These are phyloP conservation scores for Emesis furor DNA, from an alignment of 2,888 invertebrate species.

Conservation along the genomic window DNA sequence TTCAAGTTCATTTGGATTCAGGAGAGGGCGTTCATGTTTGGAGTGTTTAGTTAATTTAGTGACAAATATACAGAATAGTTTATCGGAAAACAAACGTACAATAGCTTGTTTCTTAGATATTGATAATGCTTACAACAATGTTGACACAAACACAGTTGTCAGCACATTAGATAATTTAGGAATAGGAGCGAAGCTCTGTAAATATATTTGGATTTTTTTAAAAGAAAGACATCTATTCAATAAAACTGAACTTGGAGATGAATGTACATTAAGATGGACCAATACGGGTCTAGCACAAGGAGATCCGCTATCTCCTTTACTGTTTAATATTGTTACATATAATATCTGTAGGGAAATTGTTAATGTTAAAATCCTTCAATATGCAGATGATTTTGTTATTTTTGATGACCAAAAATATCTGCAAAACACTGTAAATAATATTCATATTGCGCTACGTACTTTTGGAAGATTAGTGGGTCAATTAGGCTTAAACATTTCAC, in stretches of 20 bases:
- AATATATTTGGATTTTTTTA: conserved; percentile 48
- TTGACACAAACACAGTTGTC: conserved; percentile 24
- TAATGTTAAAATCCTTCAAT: conserved; percentile 29
- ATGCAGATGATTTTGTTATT: conserved; percentile 53
- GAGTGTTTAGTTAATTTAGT: conserved; percentile 43
- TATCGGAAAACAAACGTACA: conserved; percentile 40
- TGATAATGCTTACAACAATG: conserved; percentile 54
- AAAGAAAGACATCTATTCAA: conserved; percentile 15
- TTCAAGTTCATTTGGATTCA: conserved; percentile 37
- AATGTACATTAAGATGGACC: conserved; percentile 26
- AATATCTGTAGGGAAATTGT: conserved; percentile 21
- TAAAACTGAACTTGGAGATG: background rate
- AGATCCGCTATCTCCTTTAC: background rate
- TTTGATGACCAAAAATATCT: background rate
- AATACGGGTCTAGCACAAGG: background rate
- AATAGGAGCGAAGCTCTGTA: conserved; percentile 37
- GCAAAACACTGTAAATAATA: background rate
- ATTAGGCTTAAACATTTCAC: background rate
- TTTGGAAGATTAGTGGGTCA: background rate
- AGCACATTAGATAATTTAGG: conserved; percentile 38
- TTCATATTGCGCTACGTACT: background rate
- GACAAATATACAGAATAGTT: conserved; percentile 49
- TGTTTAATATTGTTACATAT: conserved; percentile 52
- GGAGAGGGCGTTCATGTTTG: conserved; percentile 46
- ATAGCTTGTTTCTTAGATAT: conserved; percentile 58